Conservation (phyloP, 2,888 invertebrate species). For the Lamellibrachia columna region DNA sequence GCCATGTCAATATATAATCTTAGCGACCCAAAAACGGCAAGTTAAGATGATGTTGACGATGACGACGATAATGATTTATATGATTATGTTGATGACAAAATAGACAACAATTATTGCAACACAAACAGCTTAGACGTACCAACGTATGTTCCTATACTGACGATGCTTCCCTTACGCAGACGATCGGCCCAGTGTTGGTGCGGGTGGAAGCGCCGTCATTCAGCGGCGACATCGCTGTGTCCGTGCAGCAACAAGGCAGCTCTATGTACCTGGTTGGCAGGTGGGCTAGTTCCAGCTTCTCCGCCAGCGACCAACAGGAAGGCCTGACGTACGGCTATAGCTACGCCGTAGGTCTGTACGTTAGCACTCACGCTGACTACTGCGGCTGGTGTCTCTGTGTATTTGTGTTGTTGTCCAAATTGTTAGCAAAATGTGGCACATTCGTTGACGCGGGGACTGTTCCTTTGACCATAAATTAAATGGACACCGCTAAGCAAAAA, state of each 20-base stretch:
- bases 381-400: not conserved
- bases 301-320: not conserved
- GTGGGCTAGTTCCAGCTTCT: not conserved
- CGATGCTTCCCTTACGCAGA: not conserved
- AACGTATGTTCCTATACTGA: not conserved
- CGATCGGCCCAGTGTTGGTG: conserved; percentile 35
- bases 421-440: not conserved
- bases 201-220: not conserved
- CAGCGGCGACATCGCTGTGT: not conserved
- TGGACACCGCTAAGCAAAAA: not conserved
- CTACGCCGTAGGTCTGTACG: not conserved
- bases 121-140: conserved; percentile 1
- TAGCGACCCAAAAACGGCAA: not conserved
- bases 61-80: conserved; percentile 19
- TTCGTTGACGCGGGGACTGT: not conserved
- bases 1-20: too few relatives aligned
- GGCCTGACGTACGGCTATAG: not conserved
- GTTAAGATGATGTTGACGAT: conserved; percentile 19
- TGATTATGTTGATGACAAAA: conserved; percentile 21
- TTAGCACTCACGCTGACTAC: not conserved
- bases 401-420: not conserved
- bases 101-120: conserved; percentile 24
- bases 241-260: not conserved
- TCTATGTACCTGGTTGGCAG: not conserved
- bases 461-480: not conserved